Base-by-base conservation (phyloP, 2,888 invertebrate genomes). In the Aphodius sticticus region DNA sequence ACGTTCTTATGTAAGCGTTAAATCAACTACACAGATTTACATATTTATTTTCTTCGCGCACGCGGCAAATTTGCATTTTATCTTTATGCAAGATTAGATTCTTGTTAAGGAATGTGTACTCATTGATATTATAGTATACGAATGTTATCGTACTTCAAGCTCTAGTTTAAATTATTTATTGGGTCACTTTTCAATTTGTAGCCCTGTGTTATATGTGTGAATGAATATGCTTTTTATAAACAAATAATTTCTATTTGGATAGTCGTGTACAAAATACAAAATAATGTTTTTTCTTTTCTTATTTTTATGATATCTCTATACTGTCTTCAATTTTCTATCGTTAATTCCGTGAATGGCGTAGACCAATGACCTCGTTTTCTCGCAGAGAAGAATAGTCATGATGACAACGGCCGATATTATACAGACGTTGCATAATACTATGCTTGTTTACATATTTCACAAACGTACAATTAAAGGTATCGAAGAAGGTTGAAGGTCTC, bases 341-440 rank as follows among this genome's bases (percentile, higher is more conserved):
- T 53, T 53, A 53, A 53, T 53, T 2, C 53, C 12, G 53, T 53
- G 4, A 53, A 53, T 5, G 53, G 53, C 53, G 53, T 53, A 7
- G 53, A 53, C 7, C 53, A 53, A 53, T 53, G 53, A 53, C 53
- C 53, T 53, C 53, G 53, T 53, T 53, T 12, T 53, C 53, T 53
- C 53, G 53, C 53, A 53, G 53, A 53, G 53, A 53, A 53, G 53
- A 53, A 53, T 53, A 53, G 53, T 53, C 53, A 53, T 53, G 53
- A 53, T 53, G 53, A 53, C 53, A 53, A 53, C 53, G 53, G 7
- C 53, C 12, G 7, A 53, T 53, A 53, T 26, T 9, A 53, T 53
- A 53, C 53, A 2, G 53, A 53, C 53, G 12, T 53, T 53, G 53
- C 53, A 53, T 53, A 53, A 53, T 53, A 53, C 12, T 53, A 53